Evolutionary conservation across 2,113 vertebrate species (phyloP).

Genomic region (Amphiprion percula): DNA sequence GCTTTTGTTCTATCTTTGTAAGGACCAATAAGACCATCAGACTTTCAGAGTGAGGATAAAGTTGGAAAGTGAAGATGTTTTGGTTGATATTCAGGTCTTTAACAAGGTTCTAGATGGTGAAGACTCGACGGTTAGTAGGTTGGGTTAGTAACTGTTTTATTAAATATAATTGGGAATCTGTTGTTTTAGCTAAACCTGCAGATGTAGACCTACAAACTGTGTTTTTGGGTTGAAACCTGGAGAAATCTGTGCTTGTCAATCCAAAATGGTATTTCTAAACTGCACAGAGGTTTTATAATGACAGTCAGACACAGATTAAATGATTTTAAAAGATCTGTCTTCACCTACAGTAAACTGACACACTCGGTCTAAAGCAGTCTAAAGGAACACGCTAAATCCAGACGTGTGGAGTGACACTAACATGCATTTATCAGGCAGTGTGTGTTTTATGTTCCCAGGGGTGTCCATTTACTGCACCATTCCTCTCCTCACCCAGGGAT

Average conservation of each 20-base stretch:
- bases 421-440: background rate
- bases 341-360: background rate
- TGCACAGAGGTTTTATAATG: background rate
- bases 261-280: background rate
- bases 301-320: background rate
- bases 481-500: constrained; percentile 50
- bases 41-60: no score
- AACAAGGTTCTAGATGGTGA: background rate
- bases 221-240: no score
- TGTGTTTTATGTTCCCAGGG: constrained; percentile 49
- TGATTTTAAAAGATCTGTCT: background rate
- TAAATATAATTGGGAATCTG: no score
- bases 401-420: background rate
- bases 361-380: background rate
- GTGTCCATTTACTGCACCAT: constrained; percentile 64
- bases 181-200: no score
- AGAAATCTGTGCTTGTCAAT: background rate
- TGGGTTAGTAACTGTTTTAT: no score
- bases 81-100: background rate
- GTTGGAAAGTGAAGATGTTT: no score
- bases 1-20: background rate
- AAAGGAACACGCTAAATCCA: background rate
- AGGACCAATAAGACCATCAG: background rate
- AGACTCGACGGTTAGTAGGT: no score
- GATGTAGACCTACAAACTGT: no score